phyloP scores from a whole-genome alignment of 1,140 invertebrate genomes.

The Heliconius nattereri region DNA sequence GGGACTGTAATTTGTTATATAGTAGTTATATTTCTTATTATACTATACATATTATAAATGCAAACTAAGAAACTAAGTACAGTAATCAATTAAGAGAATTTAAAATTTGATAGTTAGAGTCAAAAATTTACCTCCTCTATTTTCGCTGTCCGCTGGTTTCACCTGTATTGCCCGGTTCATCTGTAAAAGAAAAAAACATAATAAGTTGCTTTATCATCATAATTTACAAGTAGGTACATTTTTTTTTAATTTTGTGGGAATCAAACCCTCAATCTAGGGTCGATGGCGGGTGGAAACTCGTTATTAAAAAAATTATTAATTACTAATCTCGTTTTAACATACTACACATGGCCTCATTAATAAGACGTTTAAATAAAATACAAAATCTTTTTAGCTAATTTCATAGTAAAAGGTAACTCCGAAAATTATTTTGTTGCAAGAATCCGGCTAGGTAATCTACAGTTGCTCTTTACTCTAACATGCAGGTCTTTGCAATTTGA shows the following conservation, averaged over 20 bases:
- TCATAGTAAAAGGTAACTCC: too few species aligned
- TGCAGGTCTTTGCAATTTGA: background rate
- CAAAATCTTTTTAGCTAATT: too few species aligned
- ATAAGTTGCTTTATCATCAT: too few species aligned
- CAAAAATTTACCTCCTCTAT: conserved; percentile 93
- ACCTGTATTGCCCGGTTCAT: conserved; percentile 99
- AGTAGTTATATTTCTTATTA: background rate
- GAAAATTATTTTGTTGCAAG: background rate
- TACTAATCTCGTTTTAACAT: too few species aligned
- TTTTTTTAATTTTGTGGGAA: too few species aligned
- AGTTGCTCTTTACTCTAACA: background rate
- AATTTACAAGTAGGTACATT: too few species aligned
- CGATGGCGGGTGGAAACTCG: too few species aligned
- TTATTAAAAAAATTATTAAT: too few species aligned
- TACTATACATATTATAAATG: background rate
- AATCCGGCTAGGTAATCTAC: background rate
- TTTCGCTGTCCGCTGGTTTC: conserved; percentile 99
- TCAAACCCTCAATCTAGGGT: too few species aligned
- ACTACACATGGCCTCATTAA: too few species aligned
- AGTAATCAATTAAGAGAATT: too few species aligned
- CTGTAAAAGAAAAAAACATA: conserved; percentile 84
- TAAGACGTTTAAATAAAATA: too few species aligned
- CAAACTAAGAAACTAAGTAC: background rate
- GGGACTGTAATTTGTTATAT: conserved; percentile 18
- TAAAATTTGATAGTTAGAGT: background rate